Conservation (phyloP, 2,797 vertebrate species). For the Kryptopterus vitreolus region DNA sequence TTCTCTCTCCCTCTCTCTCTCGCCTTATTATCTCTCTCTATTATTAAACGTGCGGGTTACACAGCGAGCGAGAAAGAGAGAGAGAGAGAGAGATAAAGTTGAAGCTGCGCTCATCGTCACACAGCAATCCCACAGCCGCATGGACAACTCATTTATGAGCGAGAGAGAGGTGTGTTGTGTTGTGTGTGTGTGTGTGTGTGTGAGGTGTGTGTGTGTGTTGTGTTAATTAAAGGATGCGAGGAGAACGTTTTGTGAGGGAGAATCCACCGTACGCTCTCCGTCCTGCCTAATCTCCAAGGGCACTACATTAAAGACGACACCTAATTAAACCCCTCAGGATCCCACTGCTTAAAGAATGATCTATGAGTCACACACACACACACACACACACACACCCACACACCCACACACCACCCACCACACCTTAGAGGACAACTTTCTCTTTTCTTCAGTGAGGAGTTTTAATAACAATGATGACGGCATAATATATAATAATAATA, state of each 20-base stretch:
- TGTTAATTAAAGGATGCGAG: conserved; percentile 59
- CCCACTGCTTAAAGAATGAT: conserved; percentile 37
- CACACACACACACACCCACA: conserved; percentile 1
- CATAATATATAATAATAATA: no score
- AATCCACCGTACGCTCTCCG: conserved; percentile 49
- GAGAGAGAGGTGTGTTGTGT: not conserved
- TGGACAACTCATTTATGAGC: no score
- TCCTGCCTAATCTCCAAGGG: conserved; percentile 60
- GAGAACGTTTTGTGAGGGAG: conserved; percentile 52
- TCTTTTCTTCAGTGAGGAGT: no score
- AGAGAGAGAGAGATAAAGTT: conserved; percentile 10
- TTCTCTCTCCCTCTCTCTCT: not conserved
- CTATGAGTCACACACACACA: not conserved
- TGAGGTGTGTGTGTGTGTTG: not conserved
- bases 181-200: not conserved
- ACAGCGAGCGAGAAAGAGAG: not conserved
- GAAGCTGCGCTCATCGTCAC: not conserved
- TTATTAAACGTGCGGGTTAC: not conserved
- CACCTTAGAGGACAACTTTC: no score
- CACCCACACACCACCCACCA: not conserved
- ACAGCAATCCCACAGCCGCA: no score
- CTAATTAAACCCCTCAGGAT: conserved; percentile 59
- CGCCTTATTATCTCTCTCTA: no score
- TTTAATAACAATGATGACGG: no score
- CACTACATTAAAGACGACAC: conserved; percentile 58